phyloP scores from a whole-genome alignment of 2,113 vertebrate species.

The Hystrix cristata region DNA sequence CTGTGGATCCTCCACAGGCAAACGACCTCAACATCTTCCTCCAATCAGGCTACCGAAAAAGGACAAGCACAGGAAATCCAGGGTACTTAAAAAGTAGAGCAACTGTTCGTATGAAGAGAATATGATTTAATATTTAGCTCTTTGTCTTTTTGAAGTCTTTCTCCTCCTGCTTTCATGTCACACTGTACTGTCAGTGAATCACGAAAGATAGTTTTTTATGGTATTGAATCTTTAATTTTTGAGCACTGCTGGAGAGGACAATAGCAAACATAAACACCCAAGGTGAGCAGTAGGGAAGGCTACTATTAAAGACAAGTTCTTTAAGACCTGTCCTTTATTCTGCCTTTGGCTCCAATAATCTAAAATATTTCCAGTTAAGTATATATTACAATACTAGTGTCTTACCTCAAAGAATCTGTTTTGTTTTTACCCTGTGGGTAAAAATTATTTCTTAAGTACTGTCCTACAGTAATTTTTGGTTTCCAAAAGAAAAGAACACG shows the following conservation, averaged over 20 bases:
- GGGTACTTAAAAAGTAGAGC: background rate
- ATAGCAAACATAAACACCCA: background rate
- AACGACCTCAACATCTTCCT: background rate
- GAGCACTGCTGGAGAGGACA: background rate
- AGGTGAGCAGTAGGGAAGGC: background rate
- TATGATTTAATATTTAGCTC: background rate
- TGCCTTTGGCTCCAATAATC: background rate
- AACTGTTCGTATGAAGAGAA: background rate
- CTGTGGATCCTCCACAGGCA: background rate
- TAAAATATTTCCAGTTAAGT: slow-evolving; percentile 26
- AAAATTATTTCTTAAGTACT: slow-evolving; percentile 41
- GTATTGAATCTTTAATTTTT: slow-evolving; percentile 22
- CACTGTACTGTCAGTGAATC: background rate
- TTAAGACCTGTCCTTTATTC: background rate
- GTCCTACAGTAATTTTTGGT: background rate
- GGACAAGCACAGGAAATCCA: background rate
- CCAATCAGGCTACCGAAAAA: background rate
- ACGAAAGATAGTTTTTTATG: background rate
- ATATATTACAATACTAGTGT: background rate
- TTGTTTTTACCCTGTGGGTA: background rate
- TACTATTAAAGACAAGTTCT: background rate
- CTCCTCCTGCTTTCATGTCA: slow-evolving; percentile 19
- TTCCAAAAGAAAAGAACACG: slow-evolving; percentile 46
- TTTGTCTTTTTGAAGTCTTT: background rate
- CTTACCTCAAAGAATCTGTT: slow-evolving; percentile 11